Evolutionary conservation across 2,113 vertebrate species (phyloP).

Genomic region (Elachura formosa): DNA sequence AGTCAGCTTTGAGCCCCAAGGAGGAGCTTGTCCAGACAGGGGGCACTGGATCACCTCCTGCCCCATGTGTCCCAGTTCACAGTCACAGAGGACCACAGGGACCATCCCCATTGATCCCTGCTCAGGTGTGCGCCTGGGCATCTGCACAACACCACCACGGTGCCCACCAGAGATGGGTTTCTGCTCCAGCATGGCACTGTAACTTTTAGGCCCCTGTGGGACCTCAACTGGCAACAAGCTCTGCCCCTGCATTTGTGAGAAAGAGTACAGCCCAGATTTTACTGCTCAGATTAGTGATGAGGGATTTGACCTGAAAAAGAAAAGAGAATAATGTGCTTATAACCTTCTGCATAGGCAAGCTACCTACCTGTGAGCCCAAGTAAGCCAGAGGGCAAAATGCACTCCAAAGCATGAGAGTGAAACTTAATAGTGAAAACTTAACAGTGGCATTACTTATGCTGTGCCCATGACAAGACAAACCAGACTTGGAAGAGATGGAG

Average conservation of each 20-base stretch:
- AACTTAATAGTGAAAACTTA: neutral
- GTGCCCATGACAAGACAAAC: accelerated
- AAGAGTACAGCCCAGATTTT: neutral
- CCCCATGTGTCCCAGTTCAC: accelerated
- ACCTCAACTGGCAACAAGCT: neutral
- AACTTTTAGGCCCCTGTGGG: neutral
- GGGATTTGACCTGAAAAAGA: neutral
- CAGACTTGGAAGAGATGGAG: neutral
- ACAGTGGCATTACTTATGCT: neutral
- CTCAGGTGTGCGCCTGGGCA: neutral
- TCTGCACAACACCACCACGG: neutral
- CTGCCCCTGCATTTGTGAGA: neutral
- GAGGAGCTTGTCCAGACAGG: neutral
- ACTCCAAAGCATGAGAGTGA: accelerated
- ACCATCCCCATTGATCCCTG: neutral
- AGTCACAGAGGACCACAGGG: neutral
- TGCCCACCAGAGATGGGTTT: neutral
- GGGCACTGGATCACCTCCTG: neutral
- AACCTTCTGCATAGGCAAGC: neutral
- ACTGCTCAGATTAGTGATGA: neutral
- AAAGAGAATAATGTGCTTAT: neutral
- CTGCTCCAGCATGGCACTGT: too few relatives aligned
- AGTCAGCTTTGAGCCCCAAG: neutral
- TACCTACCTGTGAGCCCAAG: accelerated
- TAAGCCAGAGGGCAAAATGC: accelerated